phyloP scores from a whole-genome alignment of 92 coral and sea anemone species.

The Porites rus region DNA sequence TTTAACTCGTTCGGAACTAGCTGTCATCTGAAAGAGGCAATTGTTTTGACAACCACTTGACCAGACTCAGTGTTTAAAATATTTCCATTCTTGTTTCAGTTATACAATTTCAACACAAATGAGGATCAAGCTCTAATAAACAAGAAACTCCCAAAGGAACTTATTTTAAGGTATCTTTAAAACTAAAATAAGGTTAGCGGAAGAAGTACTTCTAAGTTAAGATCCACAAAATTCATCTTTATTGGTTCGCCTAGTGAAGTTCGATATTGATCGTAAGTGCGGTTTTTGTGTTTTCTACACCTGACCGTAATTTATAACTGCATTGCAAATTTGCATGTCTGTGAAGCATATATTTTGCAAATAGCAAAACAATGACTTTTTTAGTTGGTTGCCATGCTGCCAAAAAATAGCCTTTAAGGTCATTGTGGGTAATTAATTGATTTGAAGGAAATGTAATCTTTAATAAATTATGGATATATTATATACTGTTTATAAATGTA shows the following conservation, averaged over 20 bases:
- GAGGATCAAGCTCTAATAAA: conserved; percentile 93
- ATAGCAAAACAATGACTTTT: not conserved
- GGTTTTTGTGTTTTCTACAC: not conserved
- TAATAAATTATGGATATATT: no score
- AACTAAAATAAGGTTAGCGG: not conserved
- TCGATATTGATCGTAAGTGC: conserved; percentile 15
- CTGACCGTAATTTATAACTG: not conserved
- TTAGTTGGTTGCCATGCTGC: no score
- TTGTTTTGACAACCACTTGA: conserved; percentile 16
- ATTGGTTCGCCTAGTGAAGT: not conserved
- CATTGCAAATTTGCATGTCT: not conserved
- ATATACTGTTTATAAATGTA: no score
- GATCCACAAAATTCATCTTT: not conserved
- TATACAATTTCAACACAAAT: conserved; percentile 94
- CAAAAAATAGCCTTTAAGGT: no score
- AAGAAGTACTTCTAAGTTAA: not conserved
- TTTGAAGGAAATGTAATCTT: no score
- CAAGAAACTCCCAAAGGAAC: conserved; percentile 98
- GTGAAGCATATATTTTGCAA: not conserved
- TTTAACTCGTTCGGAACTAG: not conserved
- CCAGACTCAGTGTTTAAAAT: conserved; percentile 36
- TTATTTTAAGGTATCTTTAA: conserved; percentile 81
- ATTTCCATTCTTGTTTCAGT: conserved; percentile 66
- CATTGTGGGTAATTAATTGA: no score
- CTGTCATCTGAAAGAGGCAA: conserved; percentile 13